Evolutionary conservation across 2,888 invertebrate species (phyloP).

Genomic region (Rapana venosa): DNA sequence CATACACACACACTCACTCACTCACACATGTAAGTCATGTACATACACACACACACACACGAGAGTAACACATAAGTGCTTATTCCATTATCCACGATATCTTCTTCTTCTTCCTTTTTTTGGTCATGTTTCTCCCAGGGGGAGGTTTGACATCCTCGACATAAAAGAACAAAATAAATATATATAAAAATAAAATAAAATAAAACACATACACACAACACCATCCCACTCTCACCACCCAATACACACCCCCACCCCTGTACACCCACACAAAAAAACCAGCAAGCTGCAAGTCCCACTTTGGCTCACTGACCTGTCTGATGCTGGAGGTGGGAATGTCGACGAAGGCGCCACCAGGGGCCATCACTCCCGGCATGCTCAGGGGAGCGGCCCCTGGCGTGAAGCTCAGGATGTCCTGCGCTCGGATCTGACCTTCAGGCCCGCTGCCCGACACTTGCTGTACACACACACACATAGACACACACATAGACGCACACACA

Average conservation of each 20-base stretch:
- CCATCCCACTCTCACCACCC: background rate
- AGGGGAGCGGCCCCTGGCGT: slow-evolving; percentile 68
- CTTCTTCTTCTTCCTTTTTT: too few species aligned
- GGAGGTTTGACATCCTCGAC: background rate
- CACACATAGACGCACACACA: background rate
- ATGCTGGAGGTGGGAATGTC: slow-evolving; percentile 92
- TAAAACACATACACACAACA: background rate
- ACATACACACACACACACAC: too few species aligned
- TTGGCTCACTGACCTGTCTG: slow-evolving; percentile 80
- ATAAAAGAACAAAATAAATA: background rate
- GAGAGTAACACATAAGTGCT: too few species aligned
- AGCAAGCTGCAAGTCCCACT: background rate
- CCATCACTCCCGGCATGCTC: slow-evolving; percentile 45
- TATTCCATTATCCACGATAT: too few species aligned
- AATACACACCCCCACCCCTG: too few species aligned
- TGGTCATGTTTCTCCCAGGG: too few species aligned
- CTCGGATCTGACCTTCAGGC: slow-evolving; percentile 74
- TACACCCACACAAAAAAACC: too few species aligned
- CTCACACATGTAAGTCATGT: too few species aligned
- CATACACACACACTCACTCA: too few species aligned
- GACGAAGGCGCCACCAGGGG: slow-evolving; percentile 79
- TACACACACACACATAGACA: background rate
- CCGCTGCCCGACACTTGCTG: slow-evolving; percentile 68
- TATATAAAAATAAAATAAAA: background rate
- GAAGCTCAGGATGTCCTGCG: slow-evolving; percentile 70